Conservation (phyloP, 2,113 vertebrate genomes). For the Amazona vittata region DNA sequence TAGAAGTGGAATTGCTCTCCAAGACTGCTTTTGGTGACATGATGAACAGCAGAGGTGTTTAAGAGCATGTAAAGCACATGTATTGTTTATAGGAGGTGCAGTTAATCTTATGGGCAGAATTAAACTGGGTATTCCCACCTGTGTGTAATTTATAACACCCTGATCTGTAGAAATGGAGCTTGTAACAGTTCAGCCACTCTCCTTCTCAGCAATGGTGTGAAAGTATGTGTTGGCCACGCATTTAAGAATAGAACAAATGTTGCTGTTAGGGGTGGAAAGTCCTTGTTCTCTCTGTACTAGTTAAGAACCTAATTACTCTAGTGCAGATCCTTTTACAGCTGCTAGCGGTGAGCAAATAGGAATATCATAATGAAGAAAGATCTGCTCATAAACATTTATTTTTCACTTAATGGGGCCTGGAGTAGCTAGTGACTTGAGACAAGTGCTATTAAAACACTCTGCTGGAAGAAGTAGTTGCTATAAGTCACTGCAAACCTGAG, state of each 20-base stretch:
- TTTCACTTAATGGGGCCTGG: neutral
- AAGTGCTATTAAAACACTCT: neutral
- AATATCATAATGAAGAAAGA: neutral
- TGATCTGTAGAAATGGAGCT: neutral
- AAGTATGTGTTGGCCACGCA: fast-evolving
- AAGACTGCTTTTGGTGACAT: neutral
- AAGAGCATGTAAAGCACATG: neutral
- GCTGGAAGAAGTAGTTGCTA: neutral
- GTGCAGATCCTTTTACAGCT: neutral
- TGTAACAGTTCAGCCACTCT: neutral
- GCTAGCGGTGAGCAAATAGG: neutral
- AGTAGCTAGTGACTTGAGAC: neutral
- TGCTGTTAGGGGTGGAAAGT: neutral
- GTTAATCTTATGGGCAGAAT: neutral
- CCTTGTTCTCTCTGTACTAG: neutral
- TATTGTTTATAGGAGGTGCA: neutral
- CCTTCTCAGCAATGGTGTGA: neutral
- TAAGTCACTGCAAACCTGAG: neutral
- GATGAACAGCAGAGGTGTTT: neutral
- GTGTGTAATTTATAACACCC: fast-evolving
- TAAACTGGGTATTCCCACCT: neutral
- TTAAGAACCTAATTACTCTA: neutral
- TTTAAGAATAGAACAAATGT: neutral
- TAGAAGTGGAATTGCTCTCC: neutral
- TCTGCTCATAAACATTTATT: neutral